Evolutionary conservation across 2,113 vertebrate genomes (phyloP), one percentile per base, ranked within the genome.

Genomic region (Serilophus lunatus): DNA sequence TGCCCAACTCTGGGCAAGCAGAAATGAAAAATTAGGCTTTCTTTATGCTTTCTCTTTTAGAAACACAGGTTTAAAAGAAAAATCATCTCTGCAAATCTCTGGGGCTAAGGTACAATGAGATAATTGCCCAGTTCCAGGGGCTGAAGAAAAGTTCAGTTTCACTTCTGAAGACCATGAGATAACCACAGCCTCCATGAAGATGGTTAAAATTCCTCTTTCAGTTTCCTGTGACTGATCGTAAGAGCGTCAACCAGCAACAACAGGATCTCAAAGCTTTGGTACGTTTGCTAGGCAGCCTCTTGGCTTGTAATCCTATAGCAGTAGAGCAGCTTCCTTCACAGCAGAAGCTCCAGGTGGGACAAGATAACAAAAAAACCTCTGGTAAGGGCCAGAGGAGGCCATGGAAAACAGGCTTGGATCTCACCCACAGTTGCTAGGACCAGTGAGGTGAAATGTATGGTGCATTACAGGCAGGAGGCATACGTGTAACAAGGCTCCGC

Each of bases 271-370:
- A 53, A 61, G 45, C 11, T 82, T 66, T 42, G 75, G 33, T 33
- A 20, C 20, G 14, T 56, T 65, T 3, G 0, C 54, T 31, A n/a
- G 40, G 65, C 45, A 91, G 59, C 13, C 25, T 13, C 18, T 74
- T 0, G 0, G 15, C 20, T 54, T 11, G 13, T 63, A 71, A 56
- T 25, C 23, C 31, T 24, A 10, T 0, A 0, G 29, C 45, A 79
- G 44, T 2, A 10, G 24, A 74, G 63, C 61, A 75, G 29, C 29
- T 71, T 25, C 23, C 19, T 44, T 28, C 0, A 0, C 10, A 40
- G 44, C 25, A 51, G 60, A 79, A 78, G 26, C 5, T 65, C 25
- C 42, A 29, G 28, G 18, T 57, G 19, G 47, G 13, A 61, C 56
- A 57, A 51, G 23, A 56, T 7, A 44, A 29, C 9, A 12, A 36